A percentile compares a stretch with the other conserved stretches of the same genome.
These are phyloP conservation scores for Zaprionus inermis DNA, from an alignment of 1,140 invertebrate genomes.

Conservation along the genomic window DNA sequence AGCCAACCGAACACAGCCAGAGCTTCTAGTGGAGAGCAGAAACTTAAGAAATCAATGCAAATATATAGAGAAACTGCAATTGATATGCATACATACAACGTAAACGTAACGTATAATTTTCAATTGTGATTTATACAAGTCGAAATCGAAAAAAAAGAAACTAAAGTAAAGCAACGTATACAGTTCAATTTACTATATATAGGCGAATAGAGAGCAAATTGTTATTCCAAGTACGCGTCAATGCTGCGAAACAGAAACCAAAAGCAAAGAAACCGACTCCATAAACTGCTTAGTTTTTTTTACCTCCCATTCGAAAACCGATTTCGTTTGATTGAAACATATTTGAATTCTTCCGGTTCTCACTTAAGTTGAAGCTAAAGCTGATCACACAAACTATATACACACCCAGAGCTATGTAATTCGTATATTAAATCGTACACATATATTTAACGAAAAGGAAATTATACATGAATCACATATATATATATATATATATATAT, in stretches of 20 bases:
- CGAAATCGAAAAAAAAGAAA: constrained; percentile 13
- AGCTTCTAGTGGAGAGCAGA: constrained; percentile 50
- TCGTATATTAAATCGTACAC: constrained; percentile 20
- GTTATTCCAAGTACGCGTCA: constrained; percentile 4
- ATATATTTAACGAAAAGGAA: constrained; percentile 47
- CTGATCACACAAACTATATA: neutral
- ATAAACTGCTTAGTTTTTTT: neutral
- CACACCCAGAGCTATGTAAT: constrained; percentile 3
- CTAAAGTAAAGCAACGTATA: constrained; percentile 19
- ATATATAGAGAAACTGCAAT: constrained; percentile 34
- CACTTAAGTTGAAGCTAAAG: constrained; percentile 25
- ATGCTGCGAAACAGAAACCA: constrained; percentile 3
- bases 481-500: constrained; percentile 37
- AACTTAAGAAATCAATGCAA: constrained; percentile 31
- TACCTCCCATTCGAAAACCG: neutral
- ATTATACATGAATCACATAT: constrained; percentile 47
- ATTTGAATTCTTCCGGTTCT: constrained; percentile 15
- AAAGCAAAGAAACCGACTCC: neutral
- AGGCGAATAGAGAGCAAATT: constrained; percentile 3
- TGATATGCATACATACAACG: constrained; percentile 11
- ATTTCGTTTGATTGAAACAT: neutral
- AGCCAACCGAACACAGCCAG: constrained; percentile 62
- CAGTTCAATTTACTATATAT: constrained; percentile 23
- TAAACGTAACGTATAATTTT: constrained; percentile 16
- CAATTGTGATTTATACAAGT: constrained; percentile 36